Conservation (phyloP, 2,797 vertebrate genomes). For the Argya squamiceps region DNA sequence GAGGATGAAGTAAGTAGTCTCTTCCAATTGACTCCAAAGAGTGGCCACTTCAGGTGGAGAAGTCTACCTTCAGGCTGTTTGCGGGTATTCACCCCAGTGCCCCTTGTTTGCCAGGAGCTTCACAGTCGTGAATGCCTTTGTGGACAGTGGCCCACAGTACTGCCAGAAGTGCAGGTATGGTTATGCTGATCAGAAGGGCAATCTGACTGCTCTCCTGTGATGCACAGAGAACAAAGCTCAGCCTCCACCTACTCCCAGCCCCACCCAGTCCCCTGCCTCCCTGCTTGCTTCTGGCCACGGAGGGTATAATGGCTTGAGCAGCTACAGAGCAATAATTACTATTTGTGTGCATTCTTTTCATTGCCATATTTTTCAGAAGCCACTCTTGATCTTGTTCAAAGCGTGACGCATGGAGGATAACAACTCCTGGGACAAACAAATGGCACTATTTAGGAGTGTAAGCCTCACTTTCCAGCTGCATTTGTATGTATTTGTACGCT, state of each 20-base stretch:
- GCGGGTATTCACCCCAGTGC: not conserved
- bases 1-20: not conserved
- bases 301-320: conserved; percentile 31
- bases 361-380: conserved; percentile 31
- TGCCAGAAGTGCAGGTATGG: not conserved
- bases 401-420: not conserved
- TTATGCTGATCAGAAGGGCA: conserved; percentile 28
- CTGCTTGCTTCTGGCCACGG: conserved; percentile 29
- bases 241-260: conserved; percentile 32
- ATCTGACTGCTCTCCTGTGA: not conserved
- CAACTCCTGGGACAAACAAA: not conserved
- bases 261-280: conserved; percentile 30
- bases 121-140: not conserved
- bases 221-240: conserved; percentile 45
- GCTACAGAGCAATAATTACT: conserved; percentile 51
- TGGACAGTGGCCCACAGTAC: not conserved
- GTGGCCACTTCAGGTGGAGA: not conserved
- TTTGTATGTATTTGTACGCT: not conserved
- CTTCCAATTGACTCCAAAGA: not conserved
- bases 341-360: conserved; percentile 52
- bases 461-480: not conserved
- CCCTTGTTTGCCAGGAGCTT: not conserved
- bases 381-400: conserved; percentile 63
- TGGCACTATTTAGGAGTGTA: not conserved
- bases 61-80: not conserved